Percentiles rank a stretch among this genome's conserved stretches.
Evolutionary conservation across 2,888 invertebrate species (phyloP).

Genomic region (Phortica magna): DNA sequence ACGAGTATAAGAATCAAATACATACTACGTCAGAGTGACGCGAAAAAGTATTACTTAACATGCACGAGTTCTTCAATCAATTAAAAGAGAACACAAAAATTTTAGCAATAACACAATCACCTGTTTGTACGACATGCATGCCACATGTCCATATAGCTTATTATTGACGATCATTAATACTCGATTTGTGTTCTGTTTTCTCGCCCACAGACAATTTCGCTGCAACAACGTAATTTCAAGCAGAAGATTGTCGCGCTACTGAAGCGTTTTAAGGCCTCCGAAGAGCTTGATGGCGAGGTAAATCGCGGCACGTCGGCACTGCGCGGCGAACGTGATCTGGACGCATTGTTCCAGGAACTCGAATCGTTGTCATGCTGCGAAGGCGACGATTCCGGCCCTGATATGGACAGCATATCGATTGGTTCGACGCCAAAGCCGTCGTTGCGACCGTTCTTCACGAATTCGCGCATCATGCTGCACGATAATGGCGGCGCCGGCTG

Average conservation of each 20-base stretch:
- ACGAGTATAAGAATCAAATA: too few relatives aligned
- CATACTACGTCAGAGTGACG: too few relatives aligned
- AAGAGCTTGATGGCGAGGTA: conserved; percentile 88
- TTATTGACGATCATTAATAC: neutral
- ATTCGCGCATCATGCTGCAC: conserved; percentile 87
- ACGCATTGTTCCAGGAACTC: conserved; percentile 96
- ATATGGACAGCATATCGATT: conserved; percentile 96
- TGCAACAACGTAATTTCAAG: conserved; percentile 94
- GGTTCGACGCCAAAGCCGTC: conserved; percentile 98
- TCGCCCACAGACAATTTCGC: conserved; percentile 73
- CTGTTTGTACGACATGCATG: too few relatives aligned
- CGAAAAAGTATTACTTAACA: too few relatives aligned
- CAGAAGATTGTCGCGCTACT: conserved; percentile 97
- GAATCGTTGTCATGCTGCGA: conserved; percentile 94
- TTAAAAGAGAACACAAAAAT: too few relatives aligned
- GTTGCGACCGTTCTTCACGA: conserved; percentile 95
- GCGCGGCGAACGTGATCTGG: conserved; percentile 92
- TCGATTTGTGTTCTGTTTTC: neutral
- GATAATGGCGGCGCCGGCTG: conserved; percentile 73
- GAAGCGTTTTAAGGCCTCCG: conserved; percentile 94
- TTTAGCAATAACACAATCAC: too few relatives aligned
- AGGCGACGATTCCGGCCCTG: conserved; percentile 93
- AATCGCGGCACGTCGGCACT: conserved; percentile 81
- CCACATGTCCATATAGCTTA: too few relatives aligned
- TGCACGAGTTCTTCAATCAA: too few relatives aligned